Conservation (phyloP, 1,140 invertebrate genomes). For the Leptinotarsa undecemlineata region DNA sequence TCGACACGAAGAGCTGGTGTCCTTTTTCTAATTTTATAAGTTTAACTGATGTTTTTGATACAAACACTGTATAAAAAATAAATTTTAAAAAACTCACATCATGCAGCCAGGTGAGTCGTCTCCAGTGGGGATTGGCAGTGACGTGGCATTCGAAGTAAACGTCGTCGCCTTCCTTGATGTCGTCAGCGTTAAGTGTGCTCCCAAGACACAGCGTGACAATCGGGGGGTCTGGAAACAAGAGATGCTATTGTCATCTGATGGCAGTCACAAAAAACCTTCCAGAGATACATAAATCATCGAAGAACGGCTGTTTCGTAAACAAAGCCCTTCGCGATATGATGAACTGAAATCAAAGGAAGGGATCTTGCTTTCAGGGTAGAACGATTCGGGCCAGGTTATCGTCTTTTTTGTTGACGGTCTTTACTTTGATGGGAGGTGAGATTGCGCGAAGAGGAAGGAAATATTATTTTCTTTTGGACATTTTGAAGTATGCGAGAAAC, state of each 20-base stretch:
- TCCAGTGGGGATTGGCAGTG: conserved; percentile 81
- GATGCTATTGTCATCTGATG: not conserved
- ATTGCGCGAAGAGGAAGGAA: too few relatives aligned
- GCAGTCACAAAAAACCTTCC: conserved; percentile 33
- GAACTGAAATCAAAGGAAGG: not conserved
- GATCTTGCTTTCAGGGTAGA: too few relatives aligned
- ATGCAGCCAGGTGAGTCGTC: conserved; percentile 84
- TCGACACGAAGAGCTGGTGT: too few relatives aligned
- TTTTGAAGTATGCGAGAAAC: too few relatives aligned
- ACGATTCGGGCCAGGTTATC: too few relatives aligned
- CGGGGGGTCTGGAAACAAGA: conserved; percentile 73
- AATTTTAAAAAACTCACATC: conserved; percentile 66
- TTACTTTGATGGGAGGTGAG: too few relatives aligned
- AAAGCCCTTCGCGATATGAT: not conserved
- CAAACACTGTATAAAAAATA: too few relatives aligned
- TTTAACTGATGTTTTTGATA: too few relatives aligned
- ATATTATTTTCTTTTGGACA: too few relatives aligned
- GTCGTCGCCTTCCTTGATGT: conserved; percentile 90
- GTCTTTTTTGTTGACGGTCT: too few relatives aligned
- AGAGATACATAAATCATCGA: conserved; percentile 45
- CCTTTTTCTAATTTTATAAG: too few relatives aligned
- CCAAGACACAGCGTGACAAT: conserved; percentile 80
- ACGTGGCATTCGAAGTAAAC: conserved; percentile 93
- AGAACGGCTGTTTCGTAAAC: conserved; percentile 33
- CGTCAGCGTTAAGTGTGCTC: conserved; percentile 80